Evolutionary conservation across 2,797 vertebrate species (phyloP).

Genomic region (Neosilurus mollespiculum): DNA sequence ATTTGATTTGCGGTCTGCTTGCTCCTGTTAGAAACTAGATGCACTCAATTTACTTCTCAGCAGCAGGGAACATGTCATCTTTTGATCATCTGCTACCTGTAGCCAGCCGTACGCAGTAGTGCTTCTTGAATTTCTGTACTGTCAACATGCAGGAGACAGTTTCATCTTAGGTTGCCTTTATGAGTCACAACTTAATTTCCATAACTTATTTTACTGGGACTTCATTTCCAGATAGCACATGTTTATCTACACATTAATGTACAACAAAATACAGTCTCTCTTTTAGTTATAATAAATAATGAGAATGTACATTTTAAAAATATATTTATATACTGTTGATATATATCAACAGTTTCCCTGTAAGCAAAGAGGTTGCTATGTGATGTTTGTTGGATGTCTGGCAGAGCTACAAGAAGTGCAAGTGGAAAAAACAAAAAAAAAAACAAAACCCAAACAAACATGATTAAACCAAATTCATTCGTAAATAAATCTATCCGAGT

Average conservation of each 20-base stretch:
- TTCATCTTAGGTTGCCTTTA: not conserved
- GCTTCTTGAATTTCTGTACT: not conserved
- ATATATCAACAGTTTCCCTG: not conserved
- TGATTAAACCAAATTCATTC: not conserved
- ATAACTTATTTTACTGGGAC: not conserved
- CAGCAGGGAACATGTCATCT: not conserved
- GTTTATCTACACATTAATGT: not conserved
- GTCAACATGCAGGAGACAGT: not conserved
- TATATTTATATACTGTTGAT: not conserved
- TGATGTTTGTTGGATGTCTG: not conserved
- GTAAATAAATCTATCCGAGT: not conserved
- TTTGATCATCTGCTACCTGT: conserved; percentile 16
- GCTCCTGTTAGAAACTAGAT: not conserved
- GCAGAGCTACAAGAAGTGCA: not conserved
- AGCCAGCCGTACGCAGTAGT: not conserved
- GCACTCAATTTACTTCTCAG: not conserved
- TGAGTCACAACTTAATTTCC: not conserved
- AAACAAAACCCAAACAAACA: not conserved
- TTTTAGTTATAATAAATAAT: not conserved
- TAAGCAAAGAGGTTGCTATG: not conserved
- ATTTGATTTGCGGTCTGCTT: conserved; percentile 1
- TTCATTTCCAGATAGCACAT: not conserved
- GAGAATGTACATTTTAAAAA: not conserved
- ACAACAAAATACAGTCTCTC: not conserved
- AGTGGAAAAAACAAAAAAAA: too few relatives aligned